Evolutionary conservation across 2,113 vertebrate genomes (phyloP), one percentile per base, ranked within the genome.

Genomic region (Nothobranchius furzeri): DNA sequence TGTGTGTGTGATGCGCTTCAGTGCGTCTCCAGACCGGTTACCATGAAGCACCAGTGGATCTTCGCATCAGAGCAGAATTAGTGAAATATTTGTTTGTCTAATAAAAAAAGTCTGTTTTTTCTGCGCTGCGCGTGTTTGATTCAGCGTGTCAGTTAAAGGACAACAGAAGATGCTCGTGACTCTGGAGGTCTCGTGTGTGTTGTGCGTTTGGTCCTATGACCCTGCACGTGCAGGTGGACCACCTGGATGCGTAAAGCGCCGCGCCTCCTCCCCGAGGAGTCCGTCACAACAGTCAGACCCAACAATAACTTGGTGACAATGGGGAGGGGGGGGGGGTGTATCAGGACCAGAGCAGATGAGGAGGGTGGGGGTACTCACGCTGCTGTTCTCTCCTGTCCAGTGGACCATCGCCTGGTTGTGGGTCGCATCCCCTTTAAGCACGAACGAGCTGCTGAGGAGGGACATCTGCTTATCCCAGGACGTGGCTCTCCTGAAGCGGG

Each of bases 341-440:
- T 78, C 73, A 24, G 73, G 69, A 58, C 37, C 20, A 55, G 46
- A 3, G 3, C 40, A 42, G 40, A 42, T 9, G 24, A 48, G 55
- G 9, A 13, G 15, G 30, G 52, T 4, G 2, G 35, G 55, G 46
- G 4, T 89, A 98, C 97, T 99, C 82, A 99, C 97, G 88, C 97
- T 98, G 95, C 97, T 99, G 93, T 98, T 98, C 86, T 98, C 95
- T 59, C 97, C 97, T 24, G 97, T 98, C 97, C 97, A 99, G 93
- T 99, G 96, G 86, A 99, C 97, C 95, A 99, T 98, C 86, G 96
- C 97, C 92, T 98, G 97, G 92, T 99, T 99, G 93, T 99, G 97
- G 42, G 96, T 95, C 63, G 96, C 95, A 89, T 99, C 97, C 65
- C 97, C 97, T 80, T 95, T 96, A 64, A 99, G 95, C 85, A 99